These are phyloP conservation scores for Lathamus discolor DNA, from an alignment of 2,113 vertebrate species.

Conservation along the genomic window DNA sequence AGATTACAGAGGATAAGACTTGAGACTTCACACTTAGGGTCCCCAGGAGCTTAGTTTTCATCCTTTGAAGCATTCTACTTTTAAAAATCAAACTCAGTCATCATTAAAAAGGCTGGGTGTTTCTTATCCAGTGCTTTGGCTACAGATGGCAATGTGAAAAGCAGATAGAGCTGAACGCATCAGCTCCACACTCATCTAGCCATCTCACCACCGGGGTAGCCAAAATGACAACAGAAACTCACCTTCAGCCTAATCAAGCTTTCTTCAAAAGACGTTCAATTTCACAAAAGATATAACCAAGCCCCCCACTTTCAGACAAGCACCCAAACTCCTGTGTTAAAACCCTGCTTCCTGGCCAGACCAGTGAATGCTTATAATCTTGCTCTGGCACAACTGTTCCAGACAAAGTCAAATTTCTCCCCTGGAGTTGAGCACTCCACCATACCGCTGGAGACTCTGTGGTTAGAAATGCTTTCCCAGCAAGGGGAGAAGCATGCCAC, in stretches of 20 bases:
- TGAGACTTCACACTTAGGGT: neutral
- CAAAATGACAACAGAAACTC: neutral
- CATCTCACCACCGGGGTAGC: neutral
- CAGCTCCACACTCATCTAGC: fast-evolving
- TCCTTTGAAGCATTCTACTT: neutral
- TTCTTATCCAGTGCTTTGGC: neutral
- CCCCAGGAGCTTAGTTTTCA: neutral
- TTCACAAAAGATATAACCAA: neutral
- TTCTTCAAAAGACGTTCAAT: neutral
- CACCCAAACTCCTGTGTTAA: neutral
- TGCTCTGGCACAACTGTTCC: neutral
- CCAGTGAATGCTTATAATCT: neutral
- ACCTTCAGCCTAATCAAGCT: neutral
- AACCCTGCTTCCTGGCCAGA: neutral
- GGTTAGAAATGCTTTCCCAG: neutral
- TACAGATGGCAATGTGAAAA: neutral
- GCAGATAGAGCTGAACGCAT: neutral
- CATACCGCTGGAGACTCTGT: neutral
- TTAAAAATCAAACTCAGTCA: neutral
- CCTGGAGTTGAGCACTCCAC: neutral
- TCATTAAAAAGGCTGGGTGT: neutral
- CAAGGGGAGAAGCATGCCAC: neutral
- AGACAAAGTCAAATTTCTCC: neutral
- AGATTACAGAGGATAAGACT: neutral
- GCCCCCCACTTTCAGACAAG: neutral